Base-by-base conservation (phyloP, 2,888 invertebrate species). In the Patella depressa region DNA sequence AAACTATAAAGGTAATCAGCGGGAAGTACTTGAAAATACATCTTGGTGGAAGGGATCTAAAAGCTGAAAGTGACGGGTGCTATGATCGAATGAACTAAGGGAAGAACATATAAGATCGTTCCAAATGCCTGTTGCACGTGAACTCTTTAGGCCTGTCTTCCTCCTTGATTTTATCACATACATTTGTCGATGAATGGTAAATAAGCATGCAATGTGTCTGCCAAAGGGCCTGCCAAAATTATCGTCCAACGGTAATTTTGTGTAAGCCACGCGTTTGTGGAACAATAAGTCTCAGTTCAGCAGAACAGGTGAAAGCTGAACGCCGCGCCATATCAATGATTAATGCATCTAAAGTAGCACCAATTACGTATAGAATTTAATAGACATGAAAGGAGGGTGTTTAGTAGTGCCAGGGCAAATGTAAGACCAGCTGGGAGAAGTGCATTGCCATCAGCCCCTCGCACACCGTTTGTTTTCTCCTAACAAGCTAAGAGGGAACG, bases 361-460 rank as follows among this genome's bases (percentile, higher is more conserved):
- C 87, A 87, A 88, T 87, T 88, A 88, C 83, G 84, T 86, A 85
- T 85, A 87, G 86, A 87, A 86, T 87, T 88, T 85, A 85, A 87
- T 88, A 87, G 87, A 88, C 85, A 83, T 85, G 85, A 85, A 84
- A 85, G 81, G 81, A 81, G 81, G 81, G 82, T 80, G 82, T 84
- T 84, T 83, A 85, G 82, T 80, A 81, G 82, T 82, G 79, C 76
- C 45, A 72, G 75, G 70, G 77, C 54, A 79, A 81, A 80, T 75
- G 78, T 76, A 75, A 75, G 65, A 82, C 82, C 81, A 82, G 81
- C 77, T 80, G 80, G 78, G 55, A 19, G 70, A 70, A 70, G 73
- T 69, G 69, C 71, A 71, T 69, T 59, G 72, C 45, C n/a, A 45
- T 54, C 74, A 53, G 69, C 53, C 74, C 73, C 74, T 73, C 71